Percentiles rank a stretch among this genome's conserved stretches.
phyloP scores from a whole-genome alignment of 1,140 invertebrate species.

The Pseudomyrmex pallidus region DNA sequence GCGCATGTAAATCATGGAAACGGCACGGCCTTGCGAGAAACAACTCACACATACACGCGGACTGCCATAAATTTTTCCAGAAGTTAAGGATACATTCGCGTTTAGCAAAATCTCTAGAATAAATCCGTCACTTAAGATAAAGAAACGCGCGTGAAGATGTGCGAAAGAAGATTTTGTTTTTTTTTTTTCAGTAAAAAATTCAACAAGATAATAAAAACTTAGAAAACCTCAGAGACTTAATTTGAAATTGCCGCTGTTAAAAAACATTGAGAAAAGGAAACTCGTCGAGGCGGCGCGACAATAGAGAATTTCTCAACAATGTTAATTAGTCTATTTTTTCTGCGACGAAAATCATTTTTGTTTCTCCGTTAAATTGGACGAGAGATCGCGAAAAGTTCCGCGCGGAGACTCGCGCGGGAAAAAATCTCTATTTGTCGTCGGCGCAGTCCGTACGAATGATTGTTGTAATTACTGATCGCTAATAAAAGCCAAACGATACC shows the following conservation, averaged over 20 bases:
- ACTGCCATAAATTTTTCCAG: constrained; percentile 43
- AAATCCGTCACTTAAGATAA: constrained; percentile 24
- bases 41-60: neutral
- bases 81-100: constrained; percentile 12
- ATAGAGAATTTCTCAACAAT: neutral
- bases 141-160: neutral
- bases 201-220: too few species aligned
- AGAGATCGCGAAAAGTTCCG: neutral
- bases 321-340: too few species aligned
- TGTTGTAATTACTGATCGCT: constrained; percentile 27
- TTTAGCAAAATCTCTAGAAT: constrained; percentile 20
- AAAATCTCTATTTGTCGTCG: constrained; percentile 1
- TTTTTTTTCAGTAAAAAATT: too few species aligned
- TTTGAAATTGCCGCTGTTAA: too few species aligned
- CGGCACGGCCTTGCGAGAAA: constrained; percentile 36
- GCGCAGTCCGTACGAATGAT: neutral
- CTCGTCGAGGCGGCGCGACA: neutral
- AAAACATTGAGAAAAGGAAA: too few species aligned
- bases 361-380: too few species aligned
- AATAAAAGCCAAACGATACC: constrained; percentile 20
- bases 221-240: too few species aligned
- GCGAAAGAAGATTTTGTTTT: too few species aligned
- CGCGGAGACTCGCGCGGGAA: neutral
- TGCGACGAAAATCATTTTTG: too few species aligned
- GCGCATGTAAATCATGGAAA: constrained; percentile 31